These are phyloP conservation scores for Antechinus flavipes DNA, from an alignment of 2,113 vertebrate species.

Conservation along the genomic window DNA sequence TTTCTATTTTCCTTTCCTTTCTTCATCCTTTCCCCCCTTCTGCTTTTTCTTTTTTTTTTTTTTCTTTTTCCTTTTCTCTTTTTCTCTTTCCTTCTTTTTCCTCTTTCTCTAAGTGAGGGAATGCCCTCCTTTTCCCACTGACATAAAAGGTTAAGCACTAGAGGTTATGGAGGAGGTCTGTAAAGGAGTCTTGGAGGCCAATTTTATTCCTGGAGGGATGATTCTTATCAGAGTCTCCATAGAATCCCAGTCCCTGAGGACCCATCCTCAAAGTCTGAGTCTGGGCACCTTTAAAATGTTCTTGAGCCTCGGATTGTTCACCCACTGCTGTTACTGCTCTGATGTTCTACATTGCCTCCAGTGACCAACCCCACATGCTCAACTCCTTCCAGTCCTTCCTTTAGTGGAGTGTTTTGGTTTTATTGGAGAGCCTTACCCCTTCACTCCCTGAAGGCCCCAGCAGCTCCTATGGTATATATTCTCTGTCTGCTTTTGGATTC, in stretches of 20 bases:
- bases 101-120: neutral
- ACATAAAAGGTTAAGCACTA: neutral
- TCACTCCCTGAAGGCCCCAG: neutral
- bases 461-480: neutral
- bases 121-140: neutral
- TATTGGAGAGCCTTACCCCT: neutral
- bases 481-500: neutral
- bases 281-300: neutral
- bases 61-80: neutral
- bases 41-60: neutral
- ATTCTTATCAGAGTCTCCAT: neutral
- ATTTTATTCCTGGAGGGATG: neutral
- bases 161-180: neutral
- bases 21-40: neutral
- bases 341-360: neutral
- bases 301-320: neutral
- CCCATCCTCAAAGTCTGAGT: neutral
- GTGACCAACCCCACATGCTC: neutral
- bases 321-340: neutral
- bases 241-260: neutral
- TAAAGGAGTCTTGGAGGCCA: neutral
- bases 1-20: neutral
- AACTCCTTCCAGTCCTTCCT: neutral
- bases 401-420: neutral
- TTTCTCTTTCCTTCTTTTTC: neutral